phyloP scores from a whole-genome alignment of 2,888 invertebrate species.

The Luperina testacea region DNA sequence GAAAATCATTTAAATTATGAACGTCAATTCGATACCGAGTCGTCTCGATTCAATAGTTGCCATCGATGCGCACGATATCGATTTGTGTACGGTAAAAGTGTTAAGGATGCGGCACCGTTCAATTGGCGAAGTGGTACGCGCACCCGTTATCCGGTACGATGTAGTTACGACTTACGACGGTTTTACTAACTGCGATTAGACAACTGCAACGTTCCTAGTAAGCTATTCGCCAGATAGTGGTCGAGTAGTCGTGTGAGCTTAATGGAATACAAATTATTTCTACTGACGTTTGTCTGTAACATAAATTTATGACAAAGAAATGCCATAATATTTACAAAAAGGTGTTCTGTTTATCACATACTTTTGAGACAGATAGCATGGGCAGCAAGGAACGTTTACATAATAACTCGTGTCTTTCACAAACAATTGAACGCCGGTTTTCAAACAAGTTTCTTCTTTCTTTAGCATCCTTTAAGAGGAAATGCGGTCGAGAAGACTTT shows the following conservation, averaged over 20 bases:
- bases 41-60: conserved; percentile 72
- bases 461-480: background rate
- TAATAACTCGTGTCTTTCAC: conserved; percentile 53
- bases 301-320: conserved; percentile 40
- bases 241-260: conserved; percentile 5
- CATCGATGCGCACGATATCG: conserved; percentile 69
- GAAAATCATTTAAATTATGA: conserved; percentile 14
- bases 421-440: conserved; percentile 39
- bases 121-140: conserved; percentile 74
- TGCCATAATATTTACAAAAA: conserved; percentile 47
- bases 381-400: conserved; percentile 42
- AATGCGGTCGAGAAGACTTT: too few relatives aligned
- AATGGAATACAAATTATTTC: conserved; percentile 30
- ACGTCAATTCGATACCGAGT: conserved; percentile 37
- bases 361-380: conserved; percentile 28
- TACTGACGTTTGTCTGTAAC: background rate
- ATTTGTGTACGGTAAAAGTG: conserved; percentile 72
- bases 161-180: conserved; percentile 60
- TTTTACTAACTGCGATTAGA: conserved; percentile 44
- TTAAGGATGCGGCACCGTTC: conserved; percentile 73
- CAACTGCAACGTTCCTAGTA: background rate
- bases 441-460: conserved; percentile 26
- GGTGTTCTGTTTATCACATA: conserved; percentile 43
- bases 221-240: conserved; percentile 7
- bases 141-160: conserved; percentile 65